phyloP scores from a whole-genome alignment of 2,113 vertebrate genomes.

The Atractosteus spatula region DNA sequence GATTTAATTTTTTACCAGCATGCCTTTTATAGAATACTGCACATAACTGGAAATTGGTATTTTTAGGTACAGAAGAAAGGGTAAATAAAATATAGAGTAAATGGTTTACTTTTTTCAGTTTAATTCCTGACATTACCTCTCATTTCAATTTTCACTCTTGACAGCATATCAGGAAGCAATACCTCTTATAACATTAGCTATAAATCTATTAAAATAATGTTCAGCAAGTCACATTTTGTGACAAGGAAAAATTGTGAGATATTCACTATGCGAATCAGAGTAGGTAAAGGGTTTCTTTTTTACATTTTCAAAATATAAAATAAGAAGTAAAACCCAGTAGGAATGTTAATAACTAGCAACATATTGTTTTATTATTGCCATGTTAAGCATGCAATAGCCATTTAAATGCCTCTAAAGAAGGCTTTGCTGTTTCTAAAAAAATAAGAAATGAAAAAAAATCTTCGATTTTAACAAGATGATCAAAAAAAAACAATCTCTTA shows the following conservation, averaged over 20 bases:
- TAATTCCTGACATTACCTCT: background rate
- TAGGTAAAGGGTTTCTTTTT: background rate
- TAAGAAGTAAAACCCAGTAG: slow-evolving; percentile 1
- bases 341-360: slow-evolving; percentile 4
- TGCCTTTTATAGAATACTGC: slow-evolving; percentile 75
- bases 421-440: too few species aligned
- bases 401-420: slow-evolving; percentile 7
- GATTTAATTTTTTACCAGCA: slow-evolving; percentile 69
- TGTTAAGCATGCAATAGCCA: slow-evolving; percentile 3
- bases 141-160: too few species aligned
- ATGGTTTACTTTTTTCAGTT: background rate
- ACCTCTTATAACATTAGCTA: background rate
- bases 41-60: slow-evolving; percentile 43
- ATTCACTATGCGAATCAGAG: background rate
- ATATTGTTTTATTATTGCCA: background rate
- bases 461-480: too few species aligned
- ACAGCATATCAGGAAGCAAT: background rate
- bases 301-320: slow-evolving; percentile 3
- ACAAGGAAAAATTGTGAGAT: background rate
- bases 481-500: too few species aligned
- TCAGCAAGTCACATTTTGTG: background rate
- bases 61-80: slow-evolving; percentile 5
- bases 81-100: slow-evolving; percentile 12
- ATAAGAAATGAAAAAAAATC: too few species aligned
- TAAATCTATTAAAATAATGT: background rate